Evolutionary conservation across 2,888 invertebrate species (phyloP).

Genomic region (Cheilosia pagana): DNA sequence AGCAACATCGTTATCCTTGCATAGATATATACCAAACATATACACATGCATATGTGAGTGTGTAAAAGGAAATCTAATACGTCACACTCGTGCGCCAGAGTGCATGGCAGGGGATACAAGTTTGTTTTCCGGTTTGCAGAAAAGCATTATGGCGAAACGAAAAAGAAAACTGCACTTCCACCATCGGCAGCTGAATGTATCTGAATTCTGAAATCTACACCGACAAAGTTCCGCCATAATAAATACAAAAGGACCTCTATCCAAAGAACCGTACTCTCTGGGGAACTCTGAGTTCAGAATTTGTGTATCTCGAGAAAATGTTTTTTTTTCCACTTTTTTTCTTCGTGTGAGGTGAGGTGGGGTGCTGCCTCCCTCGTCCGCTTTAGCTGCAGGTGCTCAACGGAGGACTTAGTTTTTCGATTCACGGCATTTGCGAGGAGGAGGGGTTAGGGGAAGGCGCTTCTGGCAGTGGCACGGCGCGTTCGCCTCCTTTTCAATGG

Average conservation of each 20-base stretch:
- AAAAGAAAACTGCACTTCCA: constrained; percentile 30
- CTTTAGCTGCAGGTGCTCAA: constrained; percentile 22
- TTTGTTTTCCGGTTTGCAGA: constrained; percentile 65
- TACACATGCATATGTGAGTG: background rate
- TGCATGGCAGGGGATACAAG: constrained; percentile 57
- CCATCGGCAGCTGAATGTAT: background rate
- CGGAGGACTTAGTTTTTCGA: constrained; percentile 46
- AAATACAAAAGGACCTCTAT: constrained; percentile 63
- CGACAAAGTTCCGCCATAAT: constrained; percentile 42
- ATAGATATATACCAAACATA: background rate
- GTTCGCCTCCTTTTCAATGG: constrained; percentile 42
- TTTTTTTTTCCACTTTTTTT: constrained; percentile 32
- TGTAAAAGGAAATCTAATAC: constrained; percentile 70
- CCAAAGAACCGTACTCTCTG: constrained; percentile 47
- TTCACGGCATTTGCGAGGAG: constrained; percentile 39
- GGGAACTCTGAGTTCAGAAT: constrained; percentile 46
- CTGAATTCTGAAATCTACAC: constrained; percentile 34
- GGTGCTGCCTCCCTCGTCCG: constrained; percentile 57
- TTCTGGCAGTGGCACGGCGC: constrained; percentile 18
- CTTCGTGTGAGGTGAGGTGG: background rate
- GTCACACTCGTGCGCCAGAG: constrained; percentile 61
- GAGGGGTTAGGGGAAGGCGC: constrained; percentile 3
- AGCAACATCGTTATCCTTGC: constrained; percentile 62
- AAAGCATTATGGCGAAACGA: constrained; percentile 33
- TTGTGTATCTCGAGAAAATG: constrained; percentile 53